Evolutionary conservation across 1,140 invertebrate genomes (phyloP).

Genomic region (Trichonephila clavipes): DNA sequence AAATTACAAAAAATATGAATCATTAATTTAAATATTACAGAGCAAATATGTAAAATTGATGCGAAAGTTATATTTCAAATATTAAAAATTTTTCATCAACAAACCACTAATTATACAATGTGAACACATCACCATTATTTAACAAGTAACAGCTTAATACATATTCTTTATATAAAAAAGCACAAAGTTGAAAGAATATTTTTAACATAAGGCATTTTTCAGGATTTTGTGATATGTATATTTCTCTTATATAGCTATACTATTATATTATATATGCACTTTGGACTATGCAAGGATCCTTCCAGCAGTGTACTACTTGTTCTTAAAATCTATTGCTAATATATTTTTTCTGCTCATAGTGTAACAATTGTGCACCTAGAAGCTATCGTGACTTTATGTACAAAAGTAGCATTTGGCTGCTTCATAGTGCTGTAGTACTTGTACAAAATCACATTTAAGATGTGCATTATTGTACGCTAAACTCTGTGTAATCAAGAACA

Average conservation of each 20-base stretch:
- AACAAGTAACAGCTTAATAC: not conserved
- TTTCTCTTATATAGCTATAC: conserved; percentile 8
- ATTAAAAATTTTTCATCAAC: too few relatives aligned
- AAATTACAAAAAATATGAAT: too few relatives aligned
- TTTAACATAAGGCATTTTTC: conserved; percentile 58
- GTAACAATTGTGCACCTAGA: not conserved
- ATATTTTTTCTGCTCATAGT: conserved; percentile 26
- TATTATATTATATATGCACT: conserved; percentile 7
- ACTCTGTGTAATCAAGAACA: not conserved
- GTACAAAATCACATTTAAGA: conserved; percentile 25
- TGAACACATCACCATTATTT: too few relatives aligned
- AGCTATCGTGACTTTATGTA: conserved; percentile 45
- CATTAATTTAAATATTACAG: too few relatives aligned
- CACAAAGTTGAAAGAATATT: not conserved
- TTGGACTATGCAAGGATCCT: not conserved
- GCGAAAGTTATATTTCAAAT: too few relatives aligned
- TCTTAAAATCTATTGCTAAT: conserved; percentile 46
- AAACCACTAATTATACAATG: too few relatives aligned
- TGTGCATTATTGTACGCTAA: not conserved
- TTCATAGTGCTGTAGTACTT: conserved; percentile 24
- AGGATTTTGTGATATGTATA: conserved; percentile 51
- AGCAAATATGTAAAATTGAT: too few relatives aligned
- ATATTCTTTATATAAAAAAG: not conserved
- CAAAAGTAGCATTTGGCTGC: not conserved
- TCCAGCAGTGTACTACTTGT: conserved; percentile 13